Evolutionary conservation across 2,113 vertebrate species (phyloP), one percentile per base, ranked within the genome.

Genomic region (Grammomys surdaster): DNA sequence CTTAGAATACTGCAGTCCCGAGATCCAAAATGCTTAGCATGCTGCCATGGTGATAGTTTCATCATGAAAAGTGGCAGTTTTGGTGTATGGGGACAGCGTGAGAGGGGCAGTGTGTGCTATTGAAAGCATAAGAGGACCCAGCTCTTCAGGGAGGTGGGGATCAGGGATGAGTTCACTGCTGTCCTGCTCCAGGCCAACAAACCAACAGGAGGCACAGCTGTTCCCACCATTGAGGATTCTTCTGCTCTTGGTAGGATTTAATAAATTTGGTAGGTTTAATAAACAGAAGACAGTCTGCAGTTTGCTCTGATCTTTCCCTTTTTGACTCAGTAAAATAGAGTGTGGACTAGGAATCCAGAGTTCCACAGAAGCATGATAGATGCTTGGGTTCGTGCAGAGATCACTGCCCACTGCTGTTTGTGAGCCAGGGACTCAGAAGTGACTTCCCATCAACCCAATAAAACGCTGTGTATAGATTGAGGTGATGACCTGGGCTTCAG

Each of bases 261-360:
- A 51, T 51, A 51, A 92, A 73, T 73, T 7, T 14, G 6, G 63
- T 85, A 46, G 43, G 6, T 20, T 65, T 46, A 75, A 85, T 69
- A 78, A 94, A 88, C 63, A 78, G 86, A 86, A 94, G 51, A 84
- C 3, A 78, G 51, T 40, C n/a, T 89, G 1, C 3, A 20, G 51
- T 90, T 95, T 88, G 77, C 40, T 88, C 93, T 93, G 48, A n/a
- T 89, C 33, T 93, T 90, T 76, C 48, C 31, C 31, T 80, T 75
- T 96, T 91, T 80, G 69, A 91, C 43, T 95, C 51, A 58, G 36
- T 51, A 14, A n/a, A 84, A 70, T 36, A 76, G 60, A 95, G 51
- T 46, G 6, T 70, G 33, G 11, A 63, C 33, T 28, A 85, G 54
- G 65, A 75, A n/a, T 87, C 54, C 31, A 93, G 78, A 96, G 86